Base-by-base conservation (phyloP, 2,113 vertebrate species). In the Gavia stellata region DNA sequence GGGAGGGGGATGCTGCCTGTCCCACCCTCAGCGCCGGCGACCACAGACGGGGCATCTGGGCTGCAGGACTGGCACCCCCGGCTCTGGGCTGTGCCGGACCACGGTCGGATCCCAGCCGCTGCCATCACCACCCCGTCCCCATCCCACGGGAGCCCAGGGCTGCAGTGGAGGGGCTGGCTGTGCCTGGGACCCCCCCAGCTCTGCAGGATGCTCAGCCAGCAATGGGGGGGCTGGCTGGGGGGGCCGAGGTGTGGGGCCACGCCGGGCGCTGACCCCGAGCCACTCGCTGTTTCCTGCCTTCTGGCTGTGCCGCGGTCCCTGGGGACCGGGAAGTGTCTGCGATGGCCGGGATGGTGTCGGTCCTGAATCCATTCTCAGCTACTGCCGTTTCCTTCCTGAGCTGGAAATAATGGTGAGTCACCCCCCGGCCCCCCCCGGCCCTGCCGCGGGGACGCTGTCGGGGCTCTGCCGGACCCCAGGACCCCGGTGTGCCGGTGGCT, bases 321-420 rank as follows among this genome's bases (percentile, higher is more conserved):
- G 80, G 90, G 90, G 92, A 85, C 52, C 7, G 67, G 75, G 81
- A 81, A 75, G 96, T 77, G 96, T 91, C 94, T 75, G 92, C 45
- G 84, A 18, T 86, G 84, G 65, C 45, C 3, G 71, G n/a, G 90
- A 68, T 42, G 75, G 87, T 86, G 94, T 86, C 90, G 42, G 56
- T 58, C 87, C 93, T 4, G n/a, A 55, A 93, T 55, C 93, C 88
- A 44, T 63, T 93, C 95, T 63, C 93, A 31, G 84, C 94, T 94
- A 72, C 96, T 56, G 87, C 42, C 17, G 87, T 88, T 96, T 96
- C 94, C 96, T 95, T 96, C 96, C 92, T 88, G 94, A 95, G 80
- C 94, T 47, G 94, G 90, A 92, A 96, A 95, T 91, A 96, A 74
- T 61, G 2, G 40, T 90, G 95, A 95, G 78, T 92, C 95, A 84